Evolutionary conservation across 2,797 vertebrate genomes (phyloP), one percentile per base, ranked within the genome.

Genomic region (Alosa sapidissima): DNA sequence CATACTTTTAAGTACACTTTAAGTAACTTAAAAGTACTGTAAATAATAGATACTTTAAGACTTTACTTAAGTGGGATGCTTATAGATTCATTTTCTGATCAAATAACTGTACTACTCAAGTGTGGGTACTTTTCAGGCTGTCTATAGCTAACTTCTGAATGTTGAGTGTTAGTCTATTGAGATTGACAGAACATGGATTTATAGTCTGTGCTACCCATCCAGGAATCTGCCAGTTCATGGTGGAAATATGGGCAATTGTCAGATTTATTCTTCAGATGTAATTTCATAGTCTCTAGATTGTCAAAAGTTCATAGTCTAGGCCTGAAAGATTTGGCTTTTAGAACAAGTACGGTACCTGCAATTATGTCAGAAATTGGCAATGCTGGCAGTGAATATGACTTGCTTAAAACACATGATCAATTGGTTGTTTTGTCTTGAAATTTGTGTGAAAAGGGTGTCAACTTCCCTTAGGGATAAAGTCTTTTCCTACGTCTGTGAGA

Each of bases 381-480:
- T 8, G 19, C 36, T 78, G 72, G 41, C 19, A 47, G 41, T 45
- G 72, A 45, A 45, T 75, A 75, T 78, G 72, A 78, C 41, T 8
- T 3, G 33, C 65, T 45, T 0, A 45, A 75, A 75, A 45, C 14
- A 45, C 36, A 11, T 75, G 36, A 45, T 41, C 0, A 78, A 16
- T 16, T 16, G 5, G 16, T 36, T 78, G 16, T 78, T 78, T 78
- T 78, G 72, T 78, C 41, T 78, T 5, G 9, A 47, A 21, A 47
- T 47, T 41, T 78, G 41, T 9, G 36, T 19, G 41, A 72, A 28
- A 41, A 45, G 86, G 75, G 82, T 84, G 84, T 72, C 58, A 19
- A 85, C 86, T 87, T 87, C 84, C 86, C 78, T 60, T 21, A 62
- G 81, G 86, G 72, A 78, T 45, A 45, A 75, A 36, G 41, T 78